phyloP scores from a whole-genome alignment of 2,888 invertebrate genomes.

The Xestia c-nigrum region DNA sequence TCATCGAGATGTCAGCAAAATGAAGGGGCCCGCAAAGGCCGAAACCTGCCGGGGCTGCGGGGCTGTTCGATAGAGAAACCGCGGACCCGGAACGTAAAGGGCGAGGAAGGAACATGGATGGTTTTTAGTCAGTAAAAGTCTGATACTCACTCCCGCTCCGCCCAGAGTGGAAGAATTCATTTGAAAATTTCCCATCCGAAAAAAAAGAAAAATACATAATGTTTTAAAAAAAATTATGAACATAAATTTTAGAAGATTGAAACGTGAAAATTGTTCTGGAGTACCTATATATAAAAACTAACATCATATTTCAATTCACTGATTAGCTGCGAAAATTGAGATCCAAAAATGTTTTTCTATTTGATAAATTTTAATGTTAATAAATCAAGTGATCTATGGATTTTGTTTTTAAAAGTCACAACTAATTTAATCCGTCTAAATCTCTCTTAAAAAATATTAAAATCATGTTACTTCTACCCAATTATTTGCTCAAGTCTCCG shows the following conservation, averaged over 20 bases:
- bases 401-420: neutral
- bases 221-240: neutral
- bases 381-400: too few species aligned
- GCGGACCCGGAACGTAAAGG: too few species aligned
- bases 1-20: too few species aligned
- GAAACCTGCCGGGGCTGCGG: too few species aligned
- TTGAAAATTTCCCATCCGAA: too few species aligned
- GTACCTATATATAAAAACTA: neutral
- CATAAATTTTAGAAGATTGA: neutral
- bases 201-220: neutral
- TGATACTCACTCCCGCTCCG: too few species aligned
- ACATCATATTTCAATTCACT: neutral
- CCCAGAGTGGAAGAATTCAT: too few species aligned
- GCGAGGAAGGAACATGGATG: too few species aligned
- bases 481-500: neutral
- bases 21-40: too few species aligned
- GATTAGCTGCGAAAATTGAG: neutral
- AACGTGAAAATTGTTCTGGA: neutral
- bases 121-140: too few species aligned
- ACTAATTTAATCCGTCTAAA: neutral
- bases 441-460: neutral
- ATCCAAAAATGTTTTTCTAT: neutral
- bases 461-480: constrained; percentile 10
- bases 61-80: too few species aligned
- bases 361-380: neutral